phyloP scores from a whole-genome alignment of 2,888 invertebrate genomes.

The Serrognathus titanus region DNA sequence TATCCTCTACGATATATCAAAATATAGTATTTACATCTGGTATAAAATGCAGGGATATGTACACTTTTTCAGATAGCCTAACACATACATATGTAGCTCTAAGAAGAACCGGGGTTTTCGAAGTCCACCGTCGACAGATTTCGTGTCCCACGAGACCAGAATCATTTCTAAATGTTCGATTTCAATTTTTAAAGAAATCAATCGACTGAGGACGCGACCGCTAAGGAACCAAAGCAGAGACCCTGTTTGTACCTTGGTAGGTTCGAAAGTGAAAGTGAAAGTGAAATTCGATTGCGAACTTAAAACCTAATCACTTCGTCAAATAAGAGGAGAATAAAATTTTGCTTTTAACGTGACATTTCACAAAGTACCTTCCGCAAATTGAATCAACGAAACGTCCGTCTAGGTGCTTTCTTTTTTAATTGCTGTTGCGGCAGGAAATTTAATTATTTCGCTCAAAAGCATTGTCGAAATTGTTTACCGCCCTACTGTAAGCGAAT shows the following conservation, averaged over 20 bases:
- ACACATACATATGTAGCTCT: background rate
- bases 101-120: background rate
- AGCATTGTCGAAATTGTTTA: too few species aligned
- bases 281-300: too few species aligned
- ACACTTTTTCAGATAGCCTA: conserved; percentile 28
- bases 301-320: too few species aligned
- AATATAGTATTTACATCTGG: conserved; percentile 49
- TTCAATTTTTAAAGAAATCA: background rate
- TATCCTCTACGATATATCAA: conserved; percentile 41
- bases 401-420: too few species aligned
- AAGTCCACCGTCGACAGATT: background rate
- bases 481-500: too few species aligned
- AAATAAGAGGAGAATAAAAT: too few species aligned
- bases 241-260: background rate
- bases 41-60: conserved; percentile 49
- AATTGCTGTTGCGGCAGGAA: too few species aligned
- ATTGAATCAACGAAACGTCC: too few species aligned
- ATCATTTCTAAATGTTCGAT: background rate
- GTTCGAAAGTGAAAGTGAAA: too few species aligned
- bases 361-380: too few species aligned
- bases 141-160: background rate
- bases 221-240: background rate
- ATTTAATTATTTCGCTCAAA: too few species aligned
- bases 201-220: background rate
- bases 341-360: too few species aligned